Conservation (phyloP, 2,113 vertebrate genomes). For the Vanacampus margaritifer region DNA sequence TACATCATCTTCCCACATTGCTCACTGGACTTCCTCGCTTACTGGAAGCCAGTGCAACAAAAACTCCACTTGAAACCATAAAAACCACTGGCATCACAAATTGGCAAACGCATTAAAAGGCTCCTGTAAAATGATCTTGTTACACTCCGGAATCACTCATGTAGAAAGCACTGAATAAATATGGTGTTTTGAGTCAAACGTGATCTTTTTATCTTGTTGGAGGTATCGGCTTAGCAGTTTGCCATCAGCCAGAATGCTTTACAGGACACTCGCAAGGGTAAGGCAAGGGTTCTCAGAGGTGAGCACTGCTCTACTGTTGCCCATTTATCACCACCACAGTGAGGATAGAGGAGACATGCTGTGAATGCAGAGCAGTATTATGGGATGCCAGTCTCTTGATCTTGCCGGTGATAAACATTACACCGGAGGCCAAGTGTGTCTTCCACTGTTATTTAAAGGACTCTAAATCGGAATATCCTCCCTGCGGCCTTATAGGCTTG, state of each 20-base stretch:
- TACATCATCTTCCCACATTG: constrained; percentile 36
- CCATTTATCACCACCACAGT: constrained; percentile 65
- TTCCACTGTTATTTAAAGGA: constrained; percentile 60
- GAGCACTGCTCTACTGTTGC: constrained; percentile 55
- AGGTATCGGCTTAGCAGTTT: constrained; percentile 31
- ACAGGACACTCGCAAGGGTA: constrained; percentile 66
- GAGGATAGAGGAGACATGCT: constrained; percentile 51
- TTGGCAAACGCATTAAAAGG: not conserved
- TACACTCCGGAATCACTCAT: constrained; percentile 1
- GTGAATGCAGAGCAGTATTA: constrained; percentile 66
- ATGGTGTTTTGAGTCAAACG: constrained; percentile 15
- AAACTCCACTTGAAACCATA: constrained; percentile 13
- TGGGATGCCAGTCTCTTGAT: constrained; percentile 58
- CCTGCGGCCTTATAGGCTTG: constrained; percentile 39
- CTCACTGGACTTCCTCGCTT: constrained; percentile 26
- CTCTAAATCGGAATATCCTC: constrained; percentile 49
- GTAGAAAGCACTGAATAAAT: not conserved
- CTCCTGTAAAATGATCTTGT: constrained; percentile 13
- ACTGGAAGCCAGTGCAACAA: constrained; percentile 30
- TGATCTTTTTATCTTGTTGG: constrained; percentile 18
- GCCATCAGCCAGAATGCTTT: constrained; percentile 63
- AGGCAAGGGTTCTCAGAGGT: constrained; percentile 61
- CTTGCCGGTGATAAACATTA: constrained; percentile 62
- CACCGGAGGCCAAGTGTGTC: constrained; percentile 60
- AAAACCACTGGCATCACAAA: not conserved